phyloP scores from a whole-genome alignment of 2,797 vertebrate genomes.

The Dallia pectoralis region DNA sequence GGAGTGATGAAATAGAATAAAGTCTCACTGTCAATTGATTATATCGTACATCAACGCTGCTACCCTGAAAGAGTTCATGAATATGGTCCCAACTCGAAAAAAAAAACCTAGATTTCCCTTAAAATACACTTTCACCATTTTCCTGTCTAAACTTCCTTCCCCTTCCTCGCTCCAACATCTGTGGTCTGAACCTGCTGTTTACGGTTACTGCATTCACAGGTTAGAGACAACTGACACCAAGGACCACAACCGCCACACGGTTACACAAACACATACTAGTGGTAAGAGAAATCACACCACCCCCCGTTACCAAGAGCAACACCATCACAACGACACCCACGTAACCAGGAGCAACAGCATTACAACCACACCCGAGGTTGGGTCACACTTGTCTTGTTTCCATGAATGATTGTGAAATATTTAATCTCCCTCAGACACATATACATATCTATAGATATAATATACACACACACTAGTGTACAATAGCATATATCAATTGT shows the following conservation, averaged over 20 bases:
- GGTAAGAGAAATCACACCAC: background rate
- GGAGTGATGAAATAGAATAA: no score
- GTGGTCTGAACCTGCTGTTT: background rate
- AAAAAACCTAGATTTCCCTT: no score
- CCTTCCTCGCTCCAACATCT: background rate
- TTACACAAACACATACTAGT: background rate
- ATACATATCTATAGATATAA: no score
- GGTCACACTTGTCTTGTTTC: background rate
- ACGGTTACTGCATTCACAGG: background rate
- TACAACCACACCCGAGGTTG: background rate
- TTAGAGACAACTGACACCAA: background rate
- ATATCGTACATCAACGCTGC: no score
- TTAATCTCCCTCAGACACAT: constrained; percentile 26
- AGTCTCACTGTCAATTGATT: no score
- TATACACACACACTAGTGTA: background rate
- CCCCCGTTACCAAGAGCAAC: no score
- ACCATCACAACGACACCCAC: background rate
- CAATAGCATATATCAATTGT: constrained; percentile 2
- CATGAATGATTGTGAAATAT: background rate
- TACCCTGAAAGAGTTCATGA: no score
- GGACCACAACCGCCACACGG: background rate
- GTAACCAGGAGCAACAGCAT: background rate
- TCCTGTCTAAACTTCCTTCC: background rate
- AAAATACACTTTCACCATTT: no score
- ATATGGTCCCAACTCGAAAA: no score